Percentiles rank a stretch among this genome's conserved stretches.
Conservation (phyloP, 2,888 invertebrate genomes). For the Reticulitermes lucifugus region DNA sequence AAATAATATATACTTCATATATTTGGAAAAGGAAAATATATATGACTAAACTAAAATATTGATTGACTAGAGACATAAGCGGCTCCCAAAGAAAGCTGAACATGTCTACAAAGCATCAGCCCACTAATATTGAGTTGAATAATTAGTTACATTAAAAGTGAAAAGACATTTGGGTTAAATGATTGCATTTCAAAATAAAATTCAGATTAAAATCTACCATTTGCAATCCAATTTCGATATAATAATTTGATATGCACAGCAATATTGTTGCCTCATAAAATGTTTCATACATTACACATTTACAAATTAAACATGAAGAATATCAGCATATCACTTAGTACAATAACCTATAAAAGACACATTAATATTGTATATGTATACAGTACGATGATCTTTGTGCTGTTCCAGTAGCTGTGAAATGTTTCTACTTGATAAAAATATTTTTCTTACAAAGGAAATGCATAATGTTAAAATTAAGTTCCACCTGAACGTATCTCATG, state of each 20-base stretch:
- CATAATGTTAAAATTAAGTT: slow-evolving; percentile 1
- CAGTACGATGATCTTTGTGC: neutral
- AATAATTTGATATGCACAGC: slow-evolving; percentile 40
- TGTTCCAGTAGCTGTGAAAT: slow-evolving; percentile 2
- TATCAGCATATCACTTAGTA: neutral
- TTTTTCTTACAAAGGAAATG: slow-evolving; percentile 8
- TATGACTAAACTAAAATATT: slow-evolving; percentile 7
- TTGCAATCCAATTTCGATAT: slow-evolving; percentile 19
- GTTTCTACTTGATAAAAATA: slow-evolving; percentile 8
- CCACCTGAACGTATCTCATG: neutral
- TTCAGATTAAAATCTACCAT: neutral
- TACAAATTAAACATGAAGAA: slow-evolving; percentile 6
- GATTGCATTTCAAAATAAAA: neutral
- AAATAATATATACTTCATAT: neutral
- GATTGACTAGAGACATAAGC: slow-evolving; percentile 19
- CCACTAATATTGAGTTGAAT: neutral
- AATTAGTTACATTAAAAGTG: neutral
- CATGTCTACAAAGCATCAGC: neutral
- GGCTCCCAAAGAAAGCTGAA: neutral
- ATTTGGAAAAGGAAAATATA: neutral
- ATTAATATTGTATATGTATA: slow-evolving; percentile 4
- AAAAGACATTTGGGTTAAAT: slow-evolving; percentile 3
- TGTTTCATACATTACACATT: slow-evolving; percentile 23
- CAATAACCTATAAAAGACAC: slow-evolving; percentile 30
- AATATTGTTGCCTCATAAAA: slow-evolving; percentile 38